phyloP scores from a whole-genome alignment of 2,888 invertebrate species.

The Alloplasta piceator region DNA sequence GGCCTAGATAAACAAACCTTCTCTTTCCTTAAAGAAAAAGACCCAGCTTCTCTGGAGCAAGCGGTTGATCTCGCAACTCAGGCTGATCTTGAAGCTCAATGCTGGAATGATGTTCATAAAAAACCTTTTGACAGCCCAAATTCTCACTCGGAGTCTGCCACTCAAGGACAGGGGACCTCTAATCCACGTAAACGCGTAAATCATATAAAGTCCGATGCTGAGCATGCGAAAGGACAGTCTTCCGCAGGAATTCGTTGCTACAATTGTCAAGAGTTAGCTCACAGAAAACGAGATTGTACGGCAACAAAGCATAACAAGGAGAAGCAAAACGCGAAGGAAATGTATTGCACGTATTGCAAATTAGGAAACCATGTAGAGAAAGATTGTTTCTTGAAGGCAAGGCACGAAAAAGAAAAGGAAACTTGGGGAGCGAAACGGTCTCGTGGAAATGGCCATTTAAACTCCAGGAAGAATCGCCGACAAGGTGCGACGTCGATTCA shows the following conservation, averaged over 20 bases:
- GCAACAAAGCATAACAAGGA: background rate
- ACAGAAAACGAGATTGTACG: background rate
- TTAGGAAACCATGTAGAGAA: background rate
- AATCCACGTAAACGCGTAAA: background rate
- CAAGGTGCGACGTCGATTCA: conserved; percentile 5
- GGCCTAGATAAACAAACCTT: conserved; percentile 3
- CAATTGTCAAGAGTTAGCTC: background rate
- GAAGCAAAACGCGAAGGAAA: no score
- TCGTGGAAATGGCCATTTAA: conserved; percentile 3
- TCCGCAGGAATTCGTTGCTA: background rate
- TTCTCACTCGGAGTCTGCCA: no score
- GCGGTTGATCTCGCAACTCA: no score
- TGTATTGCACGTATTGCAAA: conserved; percentile 10
- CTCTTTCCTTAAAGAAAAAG: background rate
- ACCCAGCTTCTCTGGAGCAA: no score
- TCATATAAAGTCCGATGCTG: background rate
- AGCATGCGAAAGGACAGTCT: background rate
- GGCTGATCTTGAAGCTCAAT: background rate
- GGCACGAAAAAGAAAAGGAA: background rate
- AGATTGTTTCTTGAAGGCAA: conserved; percentile 14
- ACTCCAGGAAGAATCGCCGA: conserved; percentile 21
- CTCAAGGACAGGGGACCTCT: no score
- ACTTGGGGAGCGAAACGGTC: background rate
- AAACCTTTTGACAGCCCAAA: background rate
- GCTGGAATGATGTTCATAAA: background rate